A percentile compares a stretch with the other conserved stretches of the same genome.
These are phyloP conservation scores for Acanthopagrus latus DNA, from an alignment of 2,797 vertebrate species.

Conservation along the genomic window DNA sequence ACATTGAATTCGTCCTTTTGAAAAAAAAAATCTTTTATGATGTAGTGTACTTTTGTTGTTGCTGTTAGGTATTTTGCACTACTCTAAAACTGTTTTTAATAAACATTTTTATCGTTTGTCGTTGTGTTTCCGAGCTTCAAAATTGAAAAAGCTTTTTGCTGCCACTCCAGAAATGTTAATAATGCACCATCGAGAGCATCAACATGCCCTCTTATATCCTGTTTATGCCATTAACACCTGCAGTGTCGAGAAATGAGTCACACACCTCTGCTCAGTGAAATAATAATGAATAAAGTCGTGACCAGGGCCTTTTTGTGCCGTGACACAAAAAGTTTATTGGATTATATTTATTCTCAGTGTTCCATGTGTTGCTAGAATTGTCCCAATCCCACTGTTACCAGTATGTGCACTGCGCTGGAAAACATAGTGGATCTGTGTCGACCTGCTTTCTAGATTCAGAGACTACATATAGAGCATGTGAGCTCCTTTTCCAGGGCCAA, in stretches of 20 bases:
- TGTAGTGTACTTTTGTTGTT: neutral
- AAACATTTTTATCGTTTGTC: conserved; percentile 17
- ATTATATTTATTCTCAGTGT: neutral
- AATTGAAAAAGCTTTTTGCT: neutral
- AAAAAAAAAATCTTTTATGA: neutral
- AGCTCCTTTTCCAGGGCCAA: neutral
- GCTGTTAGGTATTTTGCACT: neutral
- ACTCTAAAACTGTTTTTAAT: conserved; percentile 21
- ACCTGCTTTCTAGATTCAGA: neutral
- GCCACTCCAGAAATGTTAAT: neutral
- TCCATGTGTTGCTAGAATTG: neutral
- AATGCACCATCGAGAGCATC: neutral
- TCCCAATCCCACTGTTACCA: neutral
- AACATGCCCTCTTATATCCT: neutral
- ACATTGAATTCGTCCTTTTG: neutral
- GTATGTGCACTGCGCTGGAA: neutral
- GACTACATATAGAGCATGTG: neutral
- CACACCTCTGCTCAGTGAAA: neutral
- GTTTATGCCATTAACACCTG: neutral
- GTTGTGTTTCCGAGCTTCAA: neutral
- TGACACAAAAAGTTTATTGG: neutral
- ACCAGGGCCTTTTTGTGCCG: no score
- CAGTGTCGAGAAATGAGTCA: neutral
- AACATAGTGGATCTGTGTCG: neutral
- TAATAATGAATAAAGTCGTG: neutral